Evolutionary conservation across 2,797 vertebrate genomes (phyloP).

Genomic region (Chromobotia macracanthus): DNA sequence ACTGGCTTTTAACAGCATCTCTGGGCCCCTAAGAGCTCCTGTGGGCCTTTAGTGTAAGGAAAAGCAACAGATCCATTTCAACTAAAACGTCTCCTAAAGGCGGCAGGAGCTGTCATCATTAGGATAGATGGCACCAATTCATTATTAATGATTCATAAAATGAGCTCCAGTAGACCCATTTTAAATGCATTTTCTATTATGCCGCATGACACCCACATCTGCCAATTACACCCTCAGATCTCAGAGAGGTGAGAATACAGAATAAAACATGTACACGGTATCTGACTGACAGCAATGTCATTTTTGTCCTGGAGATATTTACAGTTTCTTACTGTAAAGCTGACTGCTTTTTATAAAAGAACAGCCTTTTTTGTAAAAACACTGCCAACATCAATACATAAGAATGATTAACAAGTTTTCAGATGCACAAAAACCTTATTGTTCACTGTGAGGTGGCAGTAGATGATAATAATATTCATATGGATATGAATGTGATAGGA

Average conservation of each 20-base stretch:
- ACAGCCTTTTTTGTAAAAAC: too few relatives aligned
- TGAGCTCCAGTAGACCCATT: constrained; percentile 84
- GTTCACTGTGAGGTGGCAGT: not conserved
- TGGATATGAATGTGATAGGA: constrained; percentile 13
- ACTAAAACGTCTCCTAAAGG: constrained; percentile 76
- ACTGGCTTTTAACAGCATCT: not conserved
- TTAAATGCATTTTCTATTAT: constrained; percentile 85
- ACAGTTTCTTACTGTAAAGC: constrained; percentile 14
- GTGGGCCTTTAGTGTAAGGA: constrained; percentile 34
- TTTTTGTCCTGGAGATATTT: constrained; percentile 30
- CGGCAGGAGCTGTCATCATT: constrained; percentile 77
- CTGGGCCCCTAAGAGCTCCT: not conserved
- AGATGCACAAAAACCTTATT: too few relatives aligned
- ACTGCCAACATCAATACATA: not conserved
- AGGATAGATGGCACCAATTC: constrained; percentile 84
- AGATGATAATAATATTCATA: constrained; percentile 20
- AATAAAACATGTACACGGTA: constrained; percentile 14
- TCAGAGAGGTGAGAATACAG: constrained; percentile 6
- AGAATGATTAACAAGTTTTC: not conserved
- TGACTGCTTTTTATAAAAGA: too few relatives aligned
- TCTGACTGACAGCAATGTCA: not conserved
- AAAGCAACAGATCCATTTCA: constrained; percentile 75
- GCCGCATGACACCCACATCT: constrained; percentile 74
- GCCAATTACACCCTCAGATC: constrained; percentile 69
- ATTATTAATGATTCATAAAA: constrained; percentile 88